phyloP scores from a whole-genome alignment of 2,113 vertebrate species.

The Zingel zingel region DNA sequence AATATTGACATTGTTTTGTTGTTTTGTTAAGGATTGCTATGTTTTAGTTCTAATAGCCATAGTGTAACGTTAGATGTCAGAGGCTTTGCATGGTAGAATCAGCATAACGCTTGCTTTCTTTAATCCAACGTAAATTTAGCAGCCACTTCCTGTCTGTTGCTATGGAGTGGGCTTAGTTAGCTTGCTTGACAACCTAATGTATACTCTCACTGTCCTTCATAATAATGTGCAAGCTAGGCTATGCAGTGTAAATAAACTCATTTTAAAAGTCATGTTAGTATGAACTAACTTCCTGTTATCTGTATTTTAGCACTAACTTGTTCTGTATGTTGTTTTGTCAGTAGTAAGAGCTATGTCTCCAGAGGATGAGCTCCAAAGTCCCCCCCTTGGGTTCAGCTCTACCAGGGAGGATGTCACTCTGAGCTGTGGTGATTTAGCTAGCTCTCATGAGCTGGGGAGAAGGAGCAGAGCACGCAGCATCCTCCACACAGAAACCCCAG shows the following conservation, averaged over 20 bases:
- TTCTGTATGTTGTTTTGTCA: slow-evolving; percentile 15
- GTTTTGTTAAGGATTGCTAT: neutral
- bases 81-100: neutral
- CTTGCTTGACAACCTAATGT: slow-evolving; percentile 31
- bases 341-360: slow-evolving; percentile 62
- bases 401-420: slow-evolving; percentile 47
- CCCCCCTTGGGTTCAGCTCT: slow-evolving; percentile 52
- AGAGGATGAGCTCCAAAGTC: slow-evolving; percentile 60
- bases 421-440: slow-evolving; percentile 37
- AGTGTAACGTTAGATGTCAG: neutral
- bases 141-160: slow-evolving; percentile 45
- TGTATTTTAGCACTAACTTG: neutral
- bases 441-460: slow-evolving; percentile 24
- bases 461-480: slow-evolving; percentile 28
- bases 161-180: slow-evolving; percentile 37
- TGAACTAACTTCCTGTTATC: neutral
- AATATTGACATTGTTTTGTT: slow-evolving; percentile 6
- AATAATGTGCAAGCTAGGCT: neutral
- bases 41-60: neutral
- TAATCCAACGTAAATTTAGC: neutral
- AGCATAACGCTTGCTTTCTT: neutral
- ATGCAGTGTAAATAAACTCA: neutral
- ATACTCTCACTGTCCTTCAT: neutral
- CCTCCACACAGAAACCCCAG: slow-evolving; percentile 34
- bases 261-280: neutral